Evolutionary conservation across 2,888 invertebrate genomes (phyloP), one percentile per base, ranked within the genome.

Genomic region (Ryuthela nishihirai): DNA sequence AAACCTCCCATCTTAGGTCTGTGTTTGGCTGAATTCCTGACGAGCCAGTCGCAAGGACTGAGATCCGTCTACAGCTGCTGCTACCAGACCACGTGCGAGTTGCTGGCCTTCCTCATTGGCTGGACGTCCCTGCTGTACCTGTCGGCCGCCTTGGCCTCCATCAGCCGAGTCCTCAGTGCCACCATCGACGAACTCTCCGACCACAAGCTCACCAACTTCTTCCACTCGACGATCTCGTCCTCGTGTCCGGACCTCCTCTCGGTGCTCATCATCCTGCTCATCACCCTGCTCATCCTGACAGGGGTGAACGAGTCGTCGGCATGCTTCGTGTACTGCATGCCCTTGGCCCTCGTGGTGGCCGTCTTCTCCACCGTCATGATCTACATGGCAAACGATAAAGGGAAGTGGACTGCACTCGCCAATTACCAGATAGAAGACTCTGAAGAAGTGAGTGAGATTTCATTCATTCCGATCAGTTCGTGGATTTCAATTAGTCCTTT

Each of bases 1-100:
- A n/a, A n/a, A n/a, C n/a, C n/a, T n/a, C n/a, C n/a, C n/a, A n/a
- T 21, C 40, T 7, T 35, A 65, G 65, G 65, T 40, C 41, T 62
- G 9, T 65, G 65, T 23, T 42, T 61, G 15, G 44, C 65, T 2
- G 65, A 65, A 47, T 64, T 64, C 41, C 41, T 61, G 9, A 55
- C 54, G 10, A 20, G 35, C 29, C 50, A 54, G 15, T 29, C 52
- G 1, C 39, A 44, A 24, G 43, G 55, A 5, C 43, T 43, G 7
- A 45, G 48, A 2, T 53, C 55, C 15, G 23, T 62, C 25, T 65
- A 64, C 44, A 56, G 56, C 21, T 59, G 58, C 45, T 61, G 56
- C 40, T 65, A 65, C 24, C 64, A 64, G 18, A 35, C 35, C 9
- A 41, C 55, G 10, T 59, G 65, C 40, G 65, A 65, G 50, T 42